Evolutionary conservation across 2,797 vertebrate species (phyloP), one percentile per base, ranked within the genome.

Genomic region (Artibeus lituratus): DNA sequence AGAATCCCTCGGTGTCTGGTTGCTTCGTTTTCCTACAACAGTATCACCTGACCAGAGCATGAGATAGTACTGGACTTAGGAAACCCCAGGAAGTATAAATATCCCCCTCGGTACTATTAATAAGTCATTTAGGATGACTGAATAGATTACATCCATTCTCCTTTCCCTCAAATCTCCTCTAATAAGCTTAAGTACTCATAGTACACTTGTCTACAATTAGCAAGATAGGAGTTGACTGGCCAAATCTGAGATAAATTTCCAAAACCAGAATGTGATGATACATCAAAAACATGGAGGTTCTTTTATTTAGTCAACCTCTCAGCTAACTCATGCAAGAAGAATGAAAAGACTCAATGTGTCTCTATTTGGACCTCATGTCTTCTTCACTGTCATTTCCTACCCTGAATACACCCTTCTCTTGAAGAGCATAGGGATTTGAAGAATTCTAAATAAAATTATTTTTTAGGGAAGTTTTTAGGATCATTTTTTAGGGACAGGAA

Each of bases 401-500:
- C 62, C 62, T 93, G 26, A 83, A 53, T 37, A 76, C 6, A 37
- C 16, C 26, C 26, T 82, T 77, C 55, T 74, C 53, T 59, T 72
- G 7, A 12, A 74, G 0, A 39, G 15, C 24, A 22, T 19, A 83
- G 44, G 21, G 26, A 93, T 81, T 90, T 22, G 73, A 57, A 73
- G 3, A 85, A 65, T 14, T 85, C 78, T 47, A 83, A 95, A 91
- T 94, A 77, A 94, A 94, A 94, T 1, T 21, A 69, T 87, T 47
- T 81, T 96, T 44, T 37, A 78, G 32, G 19, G 39, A 88, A 89
- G 3, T 65, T 85, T 59, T 88, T 59, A 87, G 80, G 80, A 55
- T 81, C 44, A 78, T 62, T 69, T n/a, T 81, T 89, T 62, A 42
- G 24, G 22, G 32, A 96, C 42, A 86, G 55, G 53, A 85, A 62